These are phyloP conservation scores for Pygmarrhopalites habei DNA, from an alignment of 1,140 invertebrate genomes.

Conservation along the genomic window DNA sequence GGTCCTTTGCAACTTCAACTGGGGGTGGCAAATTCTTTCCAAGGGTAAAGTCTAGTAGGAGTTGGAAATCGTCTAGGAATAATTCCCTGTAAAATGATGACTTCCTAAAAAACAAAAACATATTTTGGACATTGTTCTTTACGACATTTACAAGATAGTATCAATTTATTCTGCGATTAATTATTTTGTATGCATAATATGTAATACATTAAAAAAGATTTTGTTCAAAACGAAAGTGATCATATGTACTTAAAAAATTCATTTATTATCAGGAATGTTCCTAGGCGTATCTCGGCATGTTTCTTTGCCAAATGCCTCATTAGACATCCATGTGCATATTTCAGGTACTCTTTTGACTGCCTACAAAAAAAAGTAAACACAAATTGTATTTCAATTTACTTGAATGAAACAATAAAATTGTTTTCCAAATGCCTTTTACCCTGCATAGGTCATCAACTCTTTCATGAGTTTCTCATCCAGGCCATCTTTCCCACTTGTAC, in stretches of 20 bases:
- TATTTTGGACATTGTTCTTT: not conserved
- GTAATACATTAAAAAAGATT: too few species aligned
- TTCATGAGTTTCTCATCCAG: not conserved
- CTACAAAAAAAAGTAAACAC: constrained; percentile 42
- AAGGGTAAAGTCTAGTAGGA: constrained; percentile 47
- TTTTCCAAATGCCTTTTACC: constrained; percentile 5
- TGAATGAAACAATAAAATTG: too few species aligned
- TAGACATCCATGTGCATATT: constrained; percentile 46
- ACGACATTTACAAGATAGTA: constrained; percentile 1
- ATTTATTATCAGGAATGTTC: constrained; percentile 50
- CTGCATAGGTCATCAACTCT: not conserved
- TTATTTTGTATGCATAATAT: too few species aligned
- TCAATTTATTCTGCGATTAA: too few species aligned
- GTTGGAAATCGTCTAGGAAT: constrained; percentile 48
- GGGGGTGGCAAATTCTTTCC: constrained; percentile 52
- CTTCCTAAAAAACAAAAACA: constrained; percentile 41
- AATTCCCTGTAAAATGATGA: constrained; percentile 52
- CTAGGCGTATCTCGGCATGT: constrained; percentile 53
- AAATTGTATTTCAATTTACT: too few species aligned
- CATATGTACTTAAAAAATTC: constrained; percentile 50
- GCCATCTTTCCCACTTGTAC: not conserved
- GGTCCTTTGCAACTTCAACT: constrained; percentile 44
- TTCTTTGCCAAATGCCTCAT: constrained; percentile 48
- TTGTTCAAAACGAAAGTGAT: too few species aligned
- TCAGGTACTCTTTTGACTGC: constrained; percentile 47